Percentiles rank a stretch among this genome's conserved stretches.
Evolutionary conservation across 2,113 vertebrate species (phyloP).

Genomic region (Athene noctua): DNA sequence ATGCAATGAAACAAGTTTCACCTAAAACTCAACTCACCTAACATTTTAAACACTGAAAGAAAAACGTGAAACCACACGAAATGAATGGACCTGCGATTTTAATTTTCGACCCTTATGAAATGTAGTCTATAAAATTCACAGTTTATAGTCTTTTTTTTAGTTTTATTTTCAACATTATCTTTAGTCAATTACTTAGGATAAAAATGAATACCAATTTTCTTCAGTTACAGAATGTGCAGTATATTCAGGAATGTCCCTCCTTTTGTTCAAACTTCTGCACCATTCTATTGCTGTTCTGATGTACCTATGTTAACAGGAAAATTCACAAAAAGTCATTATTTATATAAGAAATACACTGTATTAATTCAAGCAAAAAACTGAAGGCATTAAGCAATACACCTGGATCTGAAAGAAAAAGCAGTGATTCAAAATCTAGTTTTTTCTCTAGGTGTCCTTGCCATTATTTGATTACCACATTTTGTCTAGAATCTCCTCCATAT

Average conservation of each 20-base stretch:
- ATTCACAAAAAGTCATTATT: background rate
- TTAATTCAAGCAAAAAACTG: background rate
- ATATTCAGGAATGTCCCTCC: background rate
- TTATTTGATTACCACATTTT: background rate
- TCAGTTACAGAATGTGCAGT: background rate
- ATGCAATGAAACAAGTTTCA: background rate
- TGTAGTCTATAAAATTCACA: background rate
- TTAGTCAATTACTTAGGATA: background rate
- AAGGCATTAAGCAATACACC: background rate
- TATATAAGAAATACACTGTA: background rate
- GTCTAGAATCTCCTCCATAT: background rate
- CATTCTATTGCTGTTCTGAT: slow-evolving; percentile 68
- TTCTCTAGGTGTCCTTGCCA: background rate
- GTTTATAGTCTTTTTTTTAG: background rate
- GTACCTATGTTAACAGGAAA: slow-evolving; percentile 64
- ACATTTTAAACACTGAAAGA: background rate
- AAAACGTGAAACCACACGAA: background rate
- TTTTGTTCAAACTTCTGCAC: slow-evolving; percentile 68
- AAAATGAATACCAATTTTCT: slow-evolving; percentile 71
- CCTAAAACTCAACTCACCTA: background rate
- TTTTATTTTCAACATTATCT: background rate
- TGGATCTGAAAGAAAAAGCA: background rate
- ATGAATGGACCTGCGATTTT: background rate
- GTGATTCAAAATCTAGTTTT: background rate
- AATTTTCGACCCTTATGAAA: background rate